Conservation (phyloP, 2,888 invertebrate species). For the Taphrorychus bicolor region DNA sequence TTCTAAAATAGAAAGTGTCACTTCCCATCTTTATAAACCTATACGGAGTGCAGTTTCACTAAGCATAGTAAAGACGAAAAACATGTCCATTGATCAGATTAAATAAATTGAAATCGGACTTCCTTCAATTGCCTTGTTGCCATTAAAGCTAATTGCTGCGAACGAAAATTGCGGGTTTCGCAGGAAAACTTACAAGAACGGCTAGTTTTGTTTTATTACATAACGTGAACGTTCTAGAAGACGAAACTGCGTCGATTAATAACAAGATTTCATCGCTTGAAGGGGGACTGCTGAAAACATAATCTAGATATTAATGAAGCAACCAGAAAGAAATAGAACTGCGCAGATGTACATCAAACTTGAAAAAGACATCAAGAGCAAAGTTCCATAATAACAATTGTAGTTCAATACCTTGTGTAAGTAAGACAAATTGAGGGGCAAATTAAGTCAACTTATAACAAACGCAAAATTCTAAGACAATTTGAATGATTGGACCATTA, state of each 20-base stretch:
- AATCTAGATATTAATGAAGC: background rate
- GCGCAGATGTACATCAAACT: too few relatives aligned
- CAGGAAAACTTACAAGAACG: slow-evolving; percentile 6
- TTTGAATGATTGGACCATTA: background rate
- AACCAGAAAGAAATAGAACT: background rate
- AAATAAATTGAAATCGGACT: background rate
- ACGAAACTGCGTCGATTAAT: background rate
- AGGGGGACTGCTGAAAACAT: background rate
- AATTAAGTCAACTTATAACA: background rate
- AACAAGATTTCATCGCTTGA: background rate
- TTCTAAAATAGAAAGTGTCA: too few relatives aligned
- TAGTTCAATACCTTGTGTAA: too few relatives aligned
- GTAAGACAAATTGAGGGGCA: too few relatives aligned
- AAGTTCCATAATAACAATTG: too few relatives aligned
- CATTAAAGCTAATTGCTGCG: background rate
- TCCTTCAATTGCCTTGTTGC: background rate
- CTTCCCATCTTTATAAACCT: background rate
- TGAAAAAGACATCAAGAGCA: too few relatives aligned
- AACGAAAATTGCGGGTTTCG: slow-evolving; percentile 5
- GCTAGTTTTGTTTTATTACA: background rate
- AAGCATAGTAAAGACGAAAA: background rate
- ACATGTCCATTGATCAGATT: background rate
- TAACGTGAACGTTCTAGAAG: background rate
- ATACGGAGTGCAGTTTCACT: background rate
- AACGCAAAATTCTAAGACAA: background rate